Evolutionary conservation across 2,113 vertebrate genomes (phyloP), one percentile per base, ranked within the genome.

Genomic region (Parus major): DNA sequence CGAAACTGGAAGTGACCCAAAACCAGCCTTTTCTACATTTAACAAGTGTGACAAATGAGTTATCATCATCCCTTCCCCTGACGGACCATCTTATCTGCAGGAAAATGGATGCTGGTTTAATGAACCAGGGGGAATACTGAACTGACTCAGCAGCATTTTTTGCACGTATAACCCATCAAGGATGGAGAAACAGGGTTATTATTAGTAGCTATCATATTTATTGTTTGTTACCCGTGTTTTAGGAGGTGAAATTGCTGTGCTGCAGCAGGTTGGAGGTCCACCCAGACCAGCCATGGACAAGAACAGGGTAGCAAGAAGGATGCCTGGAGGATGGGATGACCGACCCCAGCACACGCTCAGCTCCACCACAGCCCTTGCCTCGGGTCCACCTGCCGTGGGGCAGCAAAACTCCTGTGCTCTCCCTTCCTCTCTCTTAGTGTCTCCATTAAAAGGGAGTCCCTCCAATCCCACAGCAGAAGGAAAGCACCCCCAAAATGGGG

Each of bases 21-120:
- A 92, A 65, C 41, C 86, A 96, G 77, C 66, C 84, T 95, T 90
- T 65, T 75, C 70, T 87, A n/a, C 92, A 82, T 69, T 87, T 93
- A 95, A 90, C 78, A 49, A 95, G 87, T 85, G 87, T 95, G 77
- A 92, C 95, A 96, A 95, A 96, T 93, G 93, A 95, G 83, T 79
- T 93, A 10, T 41, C 65, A 89, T 93, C 91, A 79, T 79, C 69
- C 84, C 36, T 87, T 93, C 77, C 78, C 84, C 77, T 81, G 79
- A 89, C 0, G 5, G 84, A 75, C 87, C 6, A 4, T 53, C 93
- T 93, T 93, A 91, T 88, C 92, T 92, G 60, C 63, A 84, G 70
- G 69, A 91, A 92, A 91, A 91, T 55, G 77, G 41, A 92, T 86
- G 88, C 39, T 86, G 56, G 27, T 77, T 88, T 91, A 80, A 87